Percentiles rank a stretch among this genome's conserved stretches.
Evolutionary conservation across 2,797 vertebrate species (phyloP).

Genomic region (Ambastaia sidthimunki): DNA sequence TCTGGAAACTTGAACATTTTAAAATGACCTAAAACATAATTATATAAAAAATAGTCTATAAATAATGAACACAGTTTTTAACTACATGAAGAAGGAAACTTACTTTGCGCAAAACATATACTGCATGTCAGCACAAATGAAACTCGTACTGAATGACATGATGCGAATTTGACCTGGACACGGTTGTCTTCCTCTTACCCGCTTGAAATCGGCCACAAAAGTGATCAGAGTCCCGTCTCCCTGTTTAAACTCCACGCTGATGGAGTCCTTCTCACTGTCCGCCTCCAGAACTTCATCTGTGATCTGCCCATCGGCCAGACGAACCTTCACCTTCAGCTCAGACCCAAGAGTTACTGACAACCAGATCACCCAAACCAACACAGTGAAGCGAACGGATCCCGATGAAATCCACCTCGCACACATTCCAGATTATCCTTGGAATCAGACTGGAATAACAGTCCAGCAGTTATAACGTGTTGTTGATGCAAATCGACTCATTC

Average conservation of each 20-base stretch:
- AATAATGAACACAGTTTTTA: neutral
- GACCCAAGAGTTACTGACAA: slow-evolving; percentile 65
- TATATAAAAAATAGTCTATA: neutral
- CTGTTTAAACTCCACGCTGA: slow-evolving; percentile 89
- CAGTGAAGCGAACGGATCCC: slow-evolving; percentile 65
- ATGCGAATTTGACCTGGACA: neutral
- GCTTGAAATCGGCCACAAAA: slow-evolving; percentile 90
- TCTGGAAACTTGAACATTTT: neutral
- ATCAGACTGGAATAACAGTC: slow-evolving; percentile 45
- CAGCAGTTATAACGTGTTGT: slow-evolving; percentile 61
- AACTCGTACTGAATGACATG: neutral
- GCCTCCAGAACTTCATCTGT: slow-evolving; percentile 92
- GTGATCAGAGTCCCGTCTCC: slow-evolving; percentile 91
- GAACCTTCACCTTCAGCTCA: slow-evolving; percentile 91
- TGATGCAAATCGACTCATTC: slow-evolving; percentile 48
- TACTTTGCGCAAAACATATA: too few relatives aligned
- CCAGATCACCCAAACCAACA: slow-evolving; percentile 67
- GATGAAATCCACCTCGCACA: slow-evolving; percentile 68
- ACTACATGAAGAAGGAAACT: neutral
- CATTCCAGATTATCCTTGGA: slow-evolving; percentile 72
- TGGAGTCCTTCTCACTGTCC: slow-evolving; percentile 86
- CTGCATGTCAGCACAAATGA: neutral
- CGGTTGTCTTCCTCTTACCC: slow-evolving; percentile 76
- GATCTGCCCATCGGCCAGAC: slow-evolving; percentile 88
- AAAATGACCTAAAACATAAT: neutral